Base-by-base conservation (phyloP, 2,113 vertebrate species). In the Chamaea fasciata region DNA sequence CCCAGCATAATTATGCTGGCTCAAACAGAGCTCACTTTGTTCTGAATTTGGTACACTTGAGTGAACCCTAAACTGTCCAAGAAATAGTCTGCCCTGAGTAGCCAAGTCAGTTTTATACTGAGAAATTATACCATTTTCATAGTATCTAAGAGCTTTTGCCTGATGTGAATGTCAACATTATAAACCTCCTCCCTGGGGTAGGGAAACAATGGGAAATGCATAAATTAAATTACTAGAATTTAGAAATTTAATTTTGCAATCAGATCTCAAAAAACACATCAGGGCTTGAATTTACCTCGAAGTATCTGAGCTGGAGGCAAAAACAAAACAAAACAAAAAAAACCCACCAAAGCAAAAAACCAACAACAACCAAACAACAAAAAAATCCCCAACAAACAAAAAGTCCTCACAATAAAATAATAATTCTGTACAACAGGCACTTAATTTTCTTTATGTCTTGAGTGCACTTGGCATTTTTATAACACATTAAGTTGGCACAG, bases 121-220 rank as follows among this genome's bases (percentile, higher is more conserved):
- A 91, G 35, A 93, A 83, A 70, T 75, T 27, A 27, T 14, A 59
- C 30, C 5, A 44, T 33, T 28, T 77, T 62, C 2, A 3, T 11
- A 37, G 42, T 18, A 57, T 7, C 7, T 22, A 39, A 57, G 27
- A 81, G 14, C 10, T 86, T 79, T 41, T 62, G 33, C 55, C 59
- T 35, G 39, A 92, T 59, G 5, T 55, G 52, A 67, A 77, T 52
- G 39, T n/a, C 50, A 93, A 33, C 30, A 90, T 4, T 50, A 18
- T 15, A 60, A 83, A 70, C 11, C 3, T 3, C 23, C 11, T 67
- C 42, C 18, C 18, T 31, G 18, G 6, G 7, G 22, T 9, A 49
- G 11, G 8, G 20, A 42, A 24, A 8, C 6, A 31, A 60, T 0
- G 0, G 11, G 7, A 17, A 70, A 11, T 35, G 13, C 20, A 42